Base-by-base conservation (phyloP, 2,113 vertebrate genomes). In the Nematolebias whitei region DNA sequence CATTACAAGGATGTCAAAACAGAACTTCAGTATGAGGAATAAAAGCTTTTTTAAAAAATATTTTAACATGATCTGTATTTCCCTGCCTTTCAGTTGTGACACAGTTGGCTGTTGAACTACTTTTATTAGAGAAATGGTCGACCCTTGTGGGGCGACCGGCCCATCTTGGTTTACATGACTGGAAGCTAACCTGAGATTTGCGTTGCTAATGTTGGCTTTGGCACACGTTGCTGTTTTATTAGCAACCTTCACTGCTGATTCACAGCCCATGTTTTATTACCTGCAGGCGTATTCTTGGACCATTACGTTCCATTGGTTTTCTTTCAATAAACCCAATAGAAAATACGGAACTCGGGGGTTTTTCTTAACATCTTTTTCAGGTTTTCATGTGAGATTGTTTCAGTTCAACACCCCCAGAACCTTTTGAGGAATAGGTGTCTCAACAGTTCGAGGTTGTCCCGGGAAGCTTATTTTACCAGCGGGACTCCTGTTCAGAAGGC, bases 151-250 rank as follows among this genome's bases (percentile, higher is more conserved):
- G 63, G 73, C 57, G 76, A 85, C 78, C 77, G 58, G 63, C 60
- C 68, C 19, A 20, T 49, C 24, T 58, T 4, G 22, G 51, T 73
- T 62, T 74, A 50, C 62, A 54, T 7, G 50, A 44, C 76, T 67
- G 52, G 71, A 86, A 60, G 53, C 71, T 76, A 87, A 86, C 54
- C 74, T 39, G 49, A 56, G 68, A 70, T 58, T 58, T 51, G 40
- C 53, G 78, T 69, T 20, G 39, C 63, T 5, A 1, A 15, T 85
- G 78, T 87, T 88, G 80, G 80, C 65, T 85, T 88, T 88, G 82
- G 82, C 73, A 12, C 20, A 12, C 3, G 35, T 55, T n/a, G 60
- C 41, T 74, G 63, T 71, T 77, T 39, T 71, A 64, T 9, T 23
- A 54, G 9, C 15, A 70, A 62, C 53, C 51, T 66, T 78, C 29